These are phyloP conservation scores for Marmota monax DNA, from an alignment of 2,113 vertebrate species.

Conservation along the genomic window DNA sequence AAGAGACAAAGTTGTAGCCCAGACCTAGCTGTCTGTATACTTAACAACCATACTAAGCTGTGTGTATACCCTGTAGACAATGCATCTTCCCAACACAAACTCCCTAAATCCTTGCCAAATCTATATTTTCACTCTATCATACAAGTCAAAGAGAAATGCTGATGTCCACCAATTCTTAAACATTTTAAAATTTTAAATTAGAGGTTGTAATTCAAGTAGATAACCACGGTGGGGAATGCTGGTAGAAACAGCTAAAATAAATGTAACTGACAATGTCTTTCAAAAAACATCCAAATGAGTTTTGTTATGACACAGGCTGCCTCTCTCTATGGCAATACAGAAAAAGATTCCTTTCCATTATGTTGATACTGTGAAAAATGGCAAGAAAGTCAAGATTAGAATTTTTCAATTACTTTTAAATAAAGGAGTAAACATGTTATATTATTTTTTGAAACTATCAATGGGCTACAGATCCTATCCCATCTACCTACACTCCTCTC, in stretches of 20 bases:
- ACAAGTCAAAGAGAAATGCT: background rate
- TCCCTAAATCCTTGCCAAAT: background rate
- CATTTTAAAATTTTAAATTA: conserved; percentile 10
- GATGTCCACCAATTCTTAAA: background rate
- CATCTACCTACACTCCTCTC: background rate
- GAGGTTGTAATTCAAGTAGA: too few species aligned
- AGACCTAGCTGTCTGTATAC: background rate
- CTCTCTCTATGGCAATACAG: background rate
- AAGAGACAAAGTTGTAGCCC: background rate
- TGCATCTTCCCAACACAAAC: background rate
- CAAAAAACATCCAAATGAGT: background rate
- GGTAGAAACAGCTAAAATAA: background rate
- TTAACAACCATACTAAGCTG: too few species aligned
- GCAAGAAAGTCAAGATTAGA: background rate
- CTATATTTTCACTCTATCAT: background rate
- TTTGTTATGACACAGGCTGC: background rate
- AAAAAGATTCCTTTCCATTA: background rate
- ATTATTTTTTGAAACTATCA: background rate
- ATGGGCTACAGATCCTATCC: background rate
- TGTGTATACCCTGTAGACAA: background rate
- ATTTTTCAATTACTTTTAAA: conserved; percentile 33
- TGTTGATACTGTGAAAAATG: background rate
- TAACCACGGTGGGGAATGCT: too few species aligned
- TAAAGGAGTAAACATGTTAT: background rate
- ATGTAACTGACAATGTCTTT: background rate